phyloP scores from a whole-genome alignment of 2,888 invertebrate species.

The Ligdia adustata region DNA sequence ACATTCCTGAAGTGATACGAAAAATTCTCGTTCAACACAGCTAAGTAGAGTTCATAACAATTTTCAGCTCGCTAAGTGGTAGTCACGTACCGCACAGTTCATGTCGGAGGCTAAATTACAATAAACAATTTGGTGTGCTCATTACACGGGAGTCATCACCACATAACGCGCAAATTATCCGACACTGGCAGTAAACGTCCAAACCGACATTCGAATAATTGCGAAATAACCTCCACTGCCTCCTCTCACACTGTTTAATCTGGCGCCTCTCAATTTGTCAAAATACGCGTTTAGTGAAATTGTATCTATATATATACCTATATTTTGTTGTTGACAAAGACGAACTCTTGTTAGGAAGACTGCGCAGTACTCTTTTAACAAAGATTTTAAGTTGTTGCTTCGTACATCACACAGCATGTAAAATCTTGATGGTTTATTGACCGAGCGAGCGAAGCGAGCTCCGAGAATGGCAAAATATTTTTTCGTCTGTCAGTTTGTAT shows the following conservation, averaged over 20 bases:
- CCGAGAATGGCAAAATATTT: too few species aligned
- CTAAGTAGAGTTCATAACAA: constrained; percentile 39
- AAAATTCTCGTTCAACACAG: constrained; percentile 25
- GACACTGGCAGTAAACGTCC: constrained; percentile 73
- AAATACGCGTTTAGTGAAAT: too few species aligned
- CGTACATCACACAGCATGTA: too few species aligned
- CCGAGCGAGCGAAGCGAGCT: too few species aligned
- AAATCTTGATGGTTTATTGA: too few species aligned
- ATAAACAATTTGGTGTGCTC: constrained; percentile 78
- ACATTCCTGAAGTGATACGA: constrained; percentile 8
- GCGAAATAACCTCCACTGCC: constrained; percentile 74
- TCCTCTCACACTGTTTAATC: constrained; percentile 72
- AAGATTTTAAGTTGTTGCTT: too few species aligned
- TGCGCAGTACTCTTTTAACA: too few species aligned
- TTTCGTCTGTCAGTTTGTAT: too few species aligned
- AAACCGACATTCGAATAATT: constrained; percentile 79
- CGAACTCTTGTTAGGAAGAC: too few species aligned
- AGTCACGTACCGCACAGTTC: constrained; percentile 71
- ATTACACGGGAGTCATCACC: constrained; percentile 76
- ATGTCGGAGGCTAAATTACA: constrained; percentile 74
- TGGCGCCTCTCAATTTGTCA: constrained; percentile 70
- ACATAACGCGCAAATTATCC: constrained; percentile 73
- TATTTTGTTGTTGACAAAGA: too few species aligned
- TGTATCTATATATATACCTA: too few species aligned
- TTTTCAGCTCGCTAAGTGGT: constrained; percentile 40